phyloP scores from a whole-genome alignment of 1,140 invertebrate genomes.

The Drepana arcuata region DNA sequence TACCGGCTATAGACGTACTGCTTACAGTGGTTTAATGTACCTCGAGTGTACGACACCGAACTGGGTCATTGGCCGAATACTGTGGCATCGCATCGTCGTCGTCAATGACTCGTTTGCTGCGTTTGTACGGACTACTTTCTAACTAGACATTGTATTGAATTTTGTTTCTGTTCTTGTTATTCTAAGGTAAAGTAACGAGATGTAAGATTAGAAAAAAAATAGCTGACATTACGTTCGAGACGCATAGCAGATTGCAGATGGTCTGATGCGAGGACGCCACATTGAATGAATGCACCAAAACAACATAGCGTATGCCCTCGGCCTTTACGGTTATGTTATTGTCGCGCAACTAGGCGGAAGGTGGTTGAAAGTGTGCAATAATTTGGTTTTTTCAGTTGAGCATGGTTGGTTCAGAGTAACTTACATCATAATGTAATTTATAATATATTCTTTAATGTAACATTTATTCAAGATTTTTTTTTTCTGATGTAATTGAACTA shows the following conservation, averaged over 20 bases:
- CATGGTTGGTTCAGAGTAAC: no score
- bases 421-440: no score
- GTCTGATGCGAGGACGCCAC: slow-evolving; percentile 25
- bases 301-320: slow-evolving; percentile 38
- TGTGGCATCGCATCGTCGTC: slow-evolving; percentile 26
- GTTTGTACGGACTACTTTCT: slow-evolving; percentile 37
- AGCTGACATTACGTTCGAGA: no score
- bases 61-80: slow-evolving; percentile 64
- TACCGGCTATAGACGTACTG: no score
- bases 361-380: no score
- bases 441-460: no score
- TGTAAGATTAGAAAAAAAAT: no score
- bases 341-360: no score
- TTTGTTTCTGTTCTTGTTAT: background rate
- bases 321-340: slow-evolving; percentile 21
- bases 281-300: slow-evolving; percentile 53
- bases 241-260: no score
- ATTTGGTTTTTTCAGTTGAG: no score
- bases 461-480: no score
- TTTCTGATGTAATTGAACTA: no score
- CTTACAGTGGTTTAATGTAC: slow-evolving; percentile 19
- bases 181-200: background rate
- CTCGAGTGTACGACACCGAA: slow-evolving; percentile 36
- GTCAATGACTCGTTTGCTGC: slow-evolving; percentile 45
- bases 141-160: slow-evolving; percentile 12